Base-by-base conservation (phyloP, 1,140 invertebrate genomes). In the Calosoma granatense region DNA sequence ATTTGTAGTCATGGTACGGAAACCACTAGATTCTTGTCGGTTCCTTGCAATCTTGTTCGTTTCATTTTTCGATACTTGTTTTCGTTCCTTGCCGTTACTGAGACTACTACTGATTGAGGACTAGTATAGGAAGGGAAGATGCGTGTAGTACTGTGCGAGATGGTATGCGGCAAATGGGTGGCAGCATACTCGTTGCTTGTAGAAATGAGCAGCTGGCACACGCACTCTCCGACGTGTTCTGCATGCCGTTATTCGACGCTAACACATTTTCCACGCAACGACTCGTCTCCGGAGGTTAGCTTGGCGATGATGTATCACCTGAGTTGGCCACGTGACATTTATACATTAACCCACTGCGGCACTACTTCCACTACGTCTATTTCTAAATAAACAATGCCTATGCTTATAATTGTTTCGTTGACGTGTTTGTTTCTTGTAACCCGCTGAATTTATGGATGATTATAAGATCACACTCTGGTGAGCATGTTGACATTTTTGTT, bases 31-130 rank as follows among this genome's bases (percentile, higher is more conserved):
- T 11, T 47, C 41, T 47, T 17, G 41, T 47, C 41, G 41, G 17
- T 47, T 11, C 17, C 41, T 11, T 6, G 41, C 41, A 47, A 47
- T 47, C 15, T 47, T 17, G 9, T 47, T 47, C 15, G 6, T 47
- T 47, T 47, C 41, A 47, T 47, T 47, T 47, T 47, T 47, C 41
- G 41, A 47, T 47, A 47, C 41, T 47, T 47, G 41, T 47, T 47
- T 47, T 47, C 15, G 6, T 47, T 36, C n/a, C 26, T n/a, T 6
- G 6, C 26, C 26, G 26, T n/a, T n/a, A 36, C 26, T n/a, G 26
- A 36, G 26, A n/a, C n/a, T n/a, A n/a, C n/a, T n/a, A n/a, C n/a
- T n/a, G n/a, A n/a, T n/a, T n/a, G n/a, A n/a, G n/a, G n/a, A n/a
- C n/a, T n/a, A n/a, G n/a, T n/a, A n/a, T n/a, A n/a, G n/a, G n/a